A percentile compares a stretch with the other conserved stretches of the same genome.
Conservation (phyloP, 1,140 invertebrate species). For the Bombus polaris region DNA sequence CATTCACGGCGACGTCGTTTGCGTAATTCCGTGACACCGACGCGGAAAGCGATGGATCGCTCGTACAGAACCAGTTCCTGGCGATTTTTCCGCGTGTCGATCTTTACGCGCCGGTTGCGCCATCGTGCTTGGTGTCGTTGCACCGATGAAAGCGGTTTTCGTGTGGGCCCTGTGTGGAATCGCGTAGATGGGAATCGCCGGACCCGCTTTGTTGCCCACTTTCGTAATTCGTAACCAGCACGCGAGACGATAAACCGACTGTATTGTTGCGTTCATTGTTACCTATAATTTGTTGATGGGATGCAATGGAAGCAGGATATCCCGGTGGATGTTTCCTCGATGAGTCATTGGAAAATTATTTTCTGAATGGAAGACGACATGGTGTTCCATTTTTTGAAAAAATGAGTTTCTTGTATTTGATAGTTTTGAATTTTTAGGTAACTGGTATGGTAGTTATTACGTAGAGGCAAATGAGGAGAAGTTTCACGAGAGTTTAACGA, state of each 20-base stretch:
- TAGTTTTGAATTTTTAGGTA: no score
- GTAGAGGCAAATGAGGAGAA: no score
- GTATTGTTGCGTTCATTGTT: background rate
- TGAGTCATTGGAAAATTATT: background rate
- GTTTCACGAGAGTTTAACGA: no score
- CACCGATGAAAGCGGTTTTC: background rate
- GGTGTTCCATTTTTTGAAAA: no score
- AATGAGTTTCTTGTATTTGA: background rate
- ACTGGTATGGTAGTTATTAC: no score
- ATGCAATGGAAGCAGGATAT: background rate
- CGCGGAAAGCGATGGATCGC: slow-evolving; percentile 30
- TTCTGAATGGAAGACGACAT: background rate
- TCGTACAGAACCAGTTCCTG: slow-evolving; percentile 24
- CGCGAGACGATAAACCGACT: background rate
- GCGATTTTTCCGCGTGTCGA: slow-evolving; percentile 6
- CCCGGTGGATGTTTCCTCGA: background rate
- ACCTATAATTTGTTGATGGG: background rate
- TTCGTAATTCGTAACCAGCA: slow-evolving; percentile 31
- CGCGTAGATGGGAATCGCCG: background rate
- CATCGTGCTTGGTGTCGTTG: background rate
- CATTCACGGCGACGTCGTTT: slow-evolving; percentile 38
- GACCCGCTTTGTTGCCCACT: background rate
- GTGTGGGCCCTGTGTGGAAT: background rate
- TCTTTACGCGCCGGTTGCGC: slow-evolving; percentile 4
- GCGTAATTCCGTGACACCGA: slow-evolving; percentile 33